Percentiles rank a stretch among this genome's conserved stretches.
Conservation (phyloP, 2,113 vertebrate genomes). For the Corynorhinus townsendii region DNA sequence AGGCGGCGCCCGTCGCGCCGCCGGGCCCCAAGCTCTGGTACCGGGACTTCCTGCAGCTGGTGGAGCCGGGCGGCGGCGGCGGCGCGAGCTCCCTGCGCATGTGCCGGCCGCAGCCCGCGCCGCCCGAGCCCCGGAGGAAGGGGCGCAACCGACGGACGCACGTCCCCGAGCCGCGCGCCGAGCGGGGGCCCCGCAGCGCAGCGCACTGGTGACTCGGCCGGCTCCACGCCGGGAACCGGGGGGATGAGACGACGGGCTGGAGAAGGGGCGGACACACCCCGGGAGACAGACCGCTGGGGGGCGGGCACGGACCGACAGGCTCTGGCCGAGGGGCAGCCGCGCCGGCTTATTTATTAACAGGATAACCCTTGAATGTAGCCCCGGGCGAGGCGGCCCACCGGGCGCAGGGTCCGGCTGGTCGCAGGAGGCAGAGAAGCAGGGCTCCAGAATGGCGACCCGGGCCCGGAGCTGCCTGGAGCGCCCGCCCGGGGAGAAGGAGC, state of each 20-base stretch:
- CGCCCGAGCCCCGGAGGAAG: slow-evolving; percentile 84
- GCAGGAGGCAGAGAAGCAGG: neutral
- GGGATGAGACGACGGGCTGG: neutral
- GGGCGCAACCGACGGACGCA: slow-evolving; percentile 91
- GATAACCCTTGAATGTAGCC: slow-evolving; percentile 77
- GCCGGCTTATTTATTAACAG: slow-evolving; percentile 81
- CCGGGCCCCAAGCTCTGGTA: slow-evolving; percentile 92
- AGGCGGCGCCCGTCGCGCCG: slow-evolving; percentile 45
- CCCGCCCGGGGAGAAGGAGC: neutral
- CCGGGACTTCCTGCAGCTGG: slow-evolving; percentile 94
- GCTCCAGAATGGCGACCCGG: neutral
- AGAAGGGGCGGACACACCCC: neutral
- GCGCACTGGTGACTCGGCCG: slow-evolving; percentile 77
- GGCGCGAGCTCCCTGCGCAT: slow-evolving; percentile 81
- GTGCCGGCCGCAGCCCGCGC: slow-evolving; percentile 82
- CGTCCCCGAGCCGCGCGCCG: slow-evolving; percentile 80
- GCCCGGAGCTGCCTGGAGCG: neutral
- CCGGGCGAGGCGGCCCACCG: neutral
- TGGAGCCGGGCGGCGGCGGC: slow-evolving; percentile 89
- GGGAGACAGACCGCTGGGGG: neutral
- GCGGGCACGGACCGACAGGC: neutral
- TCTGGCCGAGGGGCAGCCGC: slow-evolving; percentile 40
- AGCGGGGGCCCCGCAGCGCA: slow-evolving; percentile 89
- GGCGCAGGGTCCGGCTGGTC: neutral
- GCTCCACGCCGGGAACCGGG: neutral